Base-by-base conservation (phyloP, 2,888 invertebrate species). In the Tholera decimalis region DNA sequence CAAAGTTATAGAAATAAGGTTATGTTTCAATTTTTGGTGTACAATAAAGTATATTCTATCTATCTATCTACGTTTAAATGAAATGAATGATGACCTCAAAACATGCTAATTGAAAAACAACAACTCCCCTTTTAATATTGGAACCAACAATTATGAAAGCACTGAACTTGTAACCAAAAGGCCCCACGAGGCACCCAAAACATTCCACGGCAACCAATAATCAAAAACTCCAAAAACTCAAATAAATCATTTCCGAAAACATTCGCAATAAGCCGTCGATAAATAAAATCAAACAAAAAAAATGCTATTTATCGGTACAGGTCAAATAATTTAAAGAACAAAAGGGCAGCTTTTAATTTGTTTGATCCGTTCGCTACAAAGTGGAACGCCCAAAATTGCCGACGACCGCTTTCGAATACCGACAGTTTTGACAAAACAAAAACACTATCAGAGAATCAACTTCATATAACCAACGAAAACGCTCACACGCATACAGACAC, bases 241-340 rank as follows among this genome's bases (percentile, higher is more conserved):
- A 56, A 85, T 85, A 86, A 82, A 83, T 84, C 80, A 84, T 81
- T 71, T 57, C 77, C 50, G 58, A 35, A 71, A 74, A 72, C 66
- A 69, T 69, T 77, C 78, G 83, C 85, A 87, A 87, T 87, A 87
- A 84, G 83, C 85, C 82, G 69, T 76, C 86, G 74, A 86, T 87
- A 86, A 87, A 87, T 87, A 86, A 84, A 85, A 86, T 82, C 51
- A 79, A 61, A 79, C 79, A 81, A 82, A 86, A 82, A 86, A 83
- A 75, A 30, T 33, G 73, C 73, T 83, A 80, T 85, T 84, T 82
- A 84, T 84, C 77, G 83, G 71, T 78, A 82, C 85, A 84, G 80
- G 78, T 80, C 83, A 84, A 84, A 88, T 86, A 88, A 88, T 88
- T 88, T 86, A 83, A 83, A 81, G 85, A 84, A 88, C 87, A 88